Evolutionary conservation across 2,888 invertebrate genomes (phyloP).

Genomic region (Branchellion lobata): DNA sequence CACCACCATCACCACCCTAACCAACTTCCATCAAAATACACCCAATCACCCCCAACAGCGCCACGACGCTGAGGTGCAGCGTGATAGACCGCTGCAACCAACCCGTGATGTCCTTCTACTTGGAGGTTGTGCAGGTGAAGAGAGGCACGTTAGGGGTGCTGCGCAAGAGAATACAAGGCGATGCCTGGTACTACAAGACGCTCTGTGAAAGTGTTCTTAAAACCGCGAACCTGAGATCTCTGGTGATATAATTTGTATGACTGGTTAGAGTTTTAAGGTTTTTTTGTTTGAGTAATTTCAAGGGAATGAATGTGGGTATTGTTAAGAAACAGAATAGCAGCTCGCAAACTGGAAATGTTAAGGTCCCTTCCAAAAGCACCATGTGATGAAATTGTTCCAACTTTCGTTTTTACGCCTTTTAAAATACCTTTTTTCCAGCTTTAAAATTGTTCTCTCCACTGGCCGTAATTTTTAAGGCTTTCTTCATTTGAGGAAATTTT

Average conservation of each 20-base stretch:
- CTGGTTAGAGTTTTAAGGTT: background rate
- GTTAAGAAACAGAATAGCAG: background rate
- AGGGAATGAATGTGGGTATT: background rate
- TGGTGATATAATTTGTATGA: constrained; percentile 14
- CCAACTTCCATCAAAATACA: too few relatives aligned
- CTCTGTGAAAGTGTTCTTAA: constrained; percentile 73
- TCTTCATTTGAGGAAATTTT: too few relatives aligned
- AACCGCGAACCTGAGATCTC: constrained; percentile 53
- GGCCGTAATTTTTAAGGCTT: too few relatives aligned
- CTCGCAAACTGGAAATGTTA: too few relatives aligned
- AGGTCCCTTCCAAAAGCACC: too few relatives aligned
- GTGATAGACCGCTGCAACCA: constrained; percentile 65
- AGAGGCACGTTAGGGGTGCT: constrained; percentile 67
- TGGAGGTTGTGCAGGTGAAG: constrained; percentile 68
- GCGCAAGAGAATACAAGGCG: constrained; percentile 74
- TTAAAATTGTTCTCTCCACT: too few relatives aligned
- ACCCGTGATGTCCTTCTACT: constrained; percentile 68
- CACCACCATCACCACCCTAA: too few relatives aligned
- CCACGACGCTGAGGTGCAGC: constrained; percentile 72
- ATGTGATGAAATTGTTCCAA: too few relatives aligned
- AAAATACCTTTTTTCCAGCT: too few relatives aligned
- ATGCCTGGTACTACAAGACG: constrained; percentile 78
- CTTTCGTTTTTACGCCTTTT: too few relatives aligned
- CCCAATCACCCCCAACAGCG: constrained; percentile 56
- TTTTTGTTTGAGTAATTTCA: background rate